A percentile compares a stretch with the other conserved stretches of the same genome.
Evolutionary conservation across 1,140 invertebrate species (phyloP).

Genomic region (Aradophagus sp.): DNA sequence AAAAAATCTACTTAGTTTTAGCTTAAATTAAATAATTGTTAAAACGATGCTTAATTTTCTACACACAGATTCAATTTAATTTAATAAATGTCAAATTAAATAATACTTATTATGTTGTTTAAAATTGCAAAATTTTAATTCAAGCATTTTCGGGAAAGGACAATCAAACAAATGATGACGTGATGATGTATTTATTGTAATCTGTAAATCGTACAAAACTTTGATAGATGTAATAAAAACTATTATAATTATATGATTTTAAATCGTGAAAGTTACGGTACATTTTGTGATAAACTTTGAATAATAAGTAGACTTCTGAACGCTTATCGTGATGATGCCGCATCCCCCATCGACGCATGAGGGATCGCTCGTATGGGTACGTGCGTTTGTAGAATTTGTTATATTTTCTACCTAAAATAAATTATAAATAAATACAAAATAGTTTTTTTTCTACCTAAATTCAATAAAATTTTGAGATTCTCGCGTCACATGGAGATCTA

Average conservation of each 20-base stretch:
- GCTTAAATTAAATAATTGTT: too few relatives aligned
- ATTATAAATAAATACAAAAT: constrained; percentile 75
- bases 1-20: too few relatives aligned
- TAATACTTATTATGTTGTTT: too few relatives aligned
- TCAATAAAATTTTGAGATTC: constrained; percentile 68
- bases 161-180: constrained; percentile 3
- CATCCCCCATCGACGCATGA: background rate
- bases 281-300: constrained; percentile 40
- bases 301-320: constrained; percentile 46
- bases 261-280: constrained; percentile 36
- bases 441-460: constrained; percentile 74
- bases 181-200: constrained; percentile 42
- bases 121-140: too few relatives aligned
- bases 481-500: constrained; percentile 60
- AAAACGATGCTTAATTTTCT: too few relatives aligned
- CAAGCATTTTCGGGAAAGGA: background rate
- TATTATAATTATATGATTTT: constrained; percentile 44
- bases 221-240: constrained; percentile 41
- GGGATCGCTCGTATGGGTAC: constrained; percentile 10
- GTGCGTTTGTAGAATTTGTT: constrained; percentile 61
- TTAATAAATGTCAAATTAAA: too few relatives aligned
- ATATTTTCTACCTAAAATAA: constrained; percentile 74
- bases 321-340: constrained; percentile 32
- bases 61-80: too few relatives aligned
- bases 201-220: constrained; percentile 43